Percentiles rank a stretch among this genome's conserved stretches.
phyloP scores from a whole-genome alignment of 2,888 invertebrate species.

The Ditula angustiorana region DNA sequence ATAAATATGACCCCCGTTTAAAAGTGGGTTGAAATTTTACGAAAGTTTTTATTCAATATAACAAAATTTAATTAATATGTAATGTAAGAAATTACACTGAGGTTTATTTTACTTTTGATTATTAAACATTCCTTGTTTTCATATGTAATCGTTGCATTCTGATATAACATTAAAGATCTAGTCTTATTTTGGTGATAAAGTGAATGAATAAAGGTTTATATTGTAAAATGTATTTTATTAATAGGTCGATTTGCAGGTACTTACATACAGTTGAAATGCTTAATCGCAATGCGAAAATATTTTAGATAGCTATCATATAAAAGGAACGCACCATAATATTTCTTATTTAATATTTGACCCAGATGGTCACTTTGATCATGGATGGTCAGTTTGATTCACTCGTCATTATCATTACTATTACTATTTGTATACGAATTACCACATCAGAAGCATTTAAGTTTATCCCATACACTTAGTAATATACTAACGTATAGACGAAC shows the following conservation, averaged over 20 bases:
- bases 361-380: too few species aligned
- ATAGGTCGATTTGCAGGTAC: constrained; percentile 18
- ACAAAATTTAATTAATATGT: background rate
- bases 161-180: constrained; percentile 25
- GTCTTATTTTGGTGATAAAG: constrained; percentile 21
- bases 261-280: constrained; percentile 11
- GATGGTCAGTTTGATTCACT: too few species aligned
- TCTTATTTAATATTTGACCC: background rate
- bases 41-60: background rate
- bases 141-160: constrained; percentile 1
- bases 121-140: constrained; percentile 12
- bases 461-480: too few species aligned
- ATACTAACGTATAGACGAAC: too few species aligned
- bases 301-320: too few species aligned
- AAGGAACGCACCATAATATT: background rate
- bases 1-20: too few species aligned
- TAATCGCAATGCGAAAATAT: too few species aligned
- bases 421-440: too few species aligned
- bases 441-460: too few species aligned
- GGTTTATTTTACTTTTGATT: background rate
- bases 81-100: too few species aligned
- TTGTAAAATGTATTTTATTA: constrained; percentile 22
- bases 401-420: too few species aligned
- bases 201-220: constrained; percentile 30
- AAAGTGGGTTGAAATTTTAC: background rate